These are phyloP conservation scores for Lycaon pictus DNA, from an alignment of 2,113 vertebrate species.

Conservation along the genomic window DNA sequence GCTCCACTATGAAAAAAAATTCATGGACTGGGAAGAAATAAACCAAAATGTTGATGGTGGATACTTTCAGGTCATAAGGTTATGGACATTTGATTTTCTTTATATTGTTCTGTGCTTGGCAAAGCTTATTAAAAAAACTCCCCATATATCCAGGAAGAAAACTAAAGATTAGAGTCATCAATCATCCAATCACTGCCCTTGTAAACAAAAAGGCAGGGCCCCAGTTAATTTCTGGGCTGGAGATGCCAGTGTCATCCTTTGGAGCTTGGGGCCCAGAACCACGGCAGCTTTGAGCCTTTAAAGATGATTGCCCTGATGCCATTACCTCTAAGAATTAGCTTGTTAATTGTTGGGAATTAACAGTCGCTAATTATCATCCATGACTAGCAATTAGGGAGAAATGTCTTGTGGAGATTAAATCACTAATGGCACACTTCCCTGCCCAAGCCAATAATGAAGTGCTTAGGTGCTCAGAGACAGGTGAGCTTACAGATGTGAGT, in stretches of 20 bases:
- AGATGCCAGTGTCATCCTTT: not conserved
- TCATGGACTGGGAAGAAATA: not conserved
- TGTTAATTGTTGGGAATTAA: slow-evolving; percentile 74
- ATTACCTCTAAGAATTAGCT: slow-evolving; percentile 70
- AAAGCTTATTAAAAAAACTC: not conserved
- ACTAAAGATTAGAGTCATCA: not conserved
- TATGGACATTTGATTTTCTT: not conserved
- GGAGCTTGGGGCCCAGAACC: not conserved
- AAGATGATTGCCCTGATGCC: not conserved
- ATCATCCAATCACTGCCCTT: not conserved
- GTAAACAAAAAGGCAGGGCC: not conserved
- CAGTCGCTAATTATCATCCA: slow-evolving; percentile 59
- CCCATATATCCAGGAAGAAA: not conserved
- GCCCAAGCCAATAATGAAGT: not conserved
- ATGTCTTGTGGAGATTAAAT: slow-evolving; percentile 69
- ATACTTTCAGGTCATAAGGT: not conserved
- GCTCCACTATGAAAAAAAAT: not conserved
- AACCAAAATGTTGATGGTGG: not conserved
- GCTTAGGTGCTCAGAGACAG: not conserved
- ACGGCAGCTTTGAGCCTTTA: not conserved
- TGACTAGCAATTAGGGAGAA: slow-evolving; percentile 66
- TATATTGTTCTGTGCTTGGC: not conserved
- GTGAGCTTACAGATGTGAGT: not conserved
- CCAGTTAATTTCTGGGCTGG: no score
- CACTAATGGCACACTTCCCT: slow-evolving; percentile 22